Evolutionary conservation across 2,888 invertebrate genomes (phyloP).

Genomic region (Drosophila mulleri): DNA sequence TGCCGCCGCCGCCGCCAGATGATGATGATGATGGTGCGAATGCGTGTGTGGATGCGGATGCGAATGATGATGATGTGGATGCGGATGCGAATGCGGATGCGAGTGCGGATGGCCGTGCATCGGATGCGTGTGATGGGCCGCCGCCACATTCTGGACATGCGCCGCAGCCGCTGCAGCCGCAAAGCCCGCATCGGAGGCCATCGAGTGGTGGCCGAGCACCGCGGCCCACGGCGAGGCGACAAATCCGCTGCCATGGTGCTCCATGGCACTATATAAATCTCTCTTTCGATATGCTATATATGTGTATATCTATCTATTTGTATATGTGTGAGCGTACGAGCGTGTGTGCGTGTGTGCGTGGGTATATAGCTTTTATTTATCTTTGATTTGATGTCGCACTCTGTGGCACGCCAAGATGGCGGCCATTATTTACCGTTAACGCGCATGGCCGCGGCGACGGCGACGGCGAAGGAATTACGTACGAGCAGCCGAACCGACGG

Average conservation of each 20-base stretch:
- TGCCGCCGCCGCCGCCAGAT: slow-evolving; percentile 84
- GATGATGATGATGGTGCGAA: slow-evolving; percentile 80
- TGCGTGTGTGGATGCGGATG: slow-evolving; percentile 86
- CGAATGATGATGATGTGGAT: slow-evolving; percentile 60
- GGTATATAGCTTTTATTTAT: slow-evolving; percentile 49
- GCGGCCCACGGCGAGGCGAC: slow-evolving; percentile 93
- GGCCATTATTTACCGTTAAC: slow-evolving; percentile 82
- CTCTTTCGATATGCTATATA: slow-evolving; percentile 24
- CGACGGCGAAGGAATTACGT: slow-evolving; percentile 20
- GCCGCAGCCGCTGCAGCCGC: slow-evolving; percentile 85
- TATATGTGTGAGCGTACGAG: neutral
- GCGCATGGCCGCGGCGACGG: slow-evolving; percentile 69
- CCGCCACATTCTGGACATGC: slow-evolving; percentile 86
- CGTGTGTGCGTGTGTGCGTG: neutral
- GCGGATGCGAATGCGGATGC: slow-evolving; percentile 62
- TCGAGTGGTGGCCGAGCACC: slow-evolving; percentile 87
- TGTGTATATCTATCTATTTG: slow-evolving; percentile 13
- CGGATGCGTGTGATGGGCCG: slow-evolving; percentile 84
- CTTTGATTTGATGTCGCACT: slow-evolving; percentile 69
- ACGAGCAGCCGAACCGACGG: slow-evolving; percentile 48
- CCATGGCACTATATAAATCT: slow-evolving; percentile 86
- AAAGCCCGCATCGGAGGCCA: slow-evolving; percentile 84
- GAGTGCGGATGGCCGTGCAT: slow-evolving; percentile 75
- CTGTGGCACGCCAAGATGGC: slow-evolving; percentile 73
- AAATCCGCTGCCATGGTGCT: slow-evolving; percentile 91